Base-by-base conservation (phyloP, 2,797 vertebrate species). In the Phrynocephalus guinanensis region DNA sequence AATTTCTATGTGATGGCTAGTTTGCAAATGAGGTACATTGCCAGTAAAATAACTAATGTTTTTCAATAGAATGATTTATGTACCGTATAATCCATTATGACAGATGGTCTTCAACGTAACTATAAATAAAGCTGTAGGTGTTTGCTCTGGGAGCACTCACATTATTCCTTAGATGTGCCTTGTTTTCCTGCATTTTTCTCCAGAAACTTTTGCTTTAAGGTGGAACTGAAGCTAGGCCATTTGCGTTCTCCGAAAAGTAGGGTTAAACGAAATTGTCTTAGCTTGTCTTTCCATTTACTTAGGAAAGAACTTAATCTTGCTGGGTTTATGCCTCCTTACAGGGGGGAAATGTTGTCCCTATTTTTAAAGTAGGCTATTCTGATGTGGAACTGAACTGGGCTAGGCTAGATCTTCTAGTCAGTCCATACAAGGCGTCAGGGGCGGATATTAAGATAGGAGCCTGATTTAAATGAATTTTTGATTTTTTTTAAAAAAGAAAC, bases 21-120 rank as follows among this genome's bases (percentile, higher is more conserved):
- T 89, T 93, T 89, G 72, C 90, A 95, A 93, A 93, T 92, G 90
- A 93, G 70, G 68, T 92, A 38, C 90, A 60, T 93, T 92, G 75
- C 88, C 70, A 88, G 83, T 91, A 87, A 95, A 94, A 92, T 90
- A 90, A 33, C 87, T 94, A 93, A 93, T 91, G 84, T 80, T 80
- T 95, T 95, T 90, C 89, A 89, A 85, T 60, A 44, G 86, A 66
- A 85, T 93, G 90, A 95, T 94, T 95, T 95, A 94, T 94, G 83
- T 90, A 90, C 80, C 5, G 0, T 89, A 78, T 92, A 95, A 94
- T 94, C 77, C 56, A n/a, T 89, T 68, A 90, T 94, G 95, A 92
- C 93, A 95, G 92, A 86, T 91, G 84, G 88, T 92, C 73, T 91
- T 91, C 87, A 87, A 91, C 79, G 71, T 90, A 92, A 78, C 92